Evolutionary conservation across 1,140 invertebrate species (phyloP).

Genomic region (Vanessa tameamea): DNA sequence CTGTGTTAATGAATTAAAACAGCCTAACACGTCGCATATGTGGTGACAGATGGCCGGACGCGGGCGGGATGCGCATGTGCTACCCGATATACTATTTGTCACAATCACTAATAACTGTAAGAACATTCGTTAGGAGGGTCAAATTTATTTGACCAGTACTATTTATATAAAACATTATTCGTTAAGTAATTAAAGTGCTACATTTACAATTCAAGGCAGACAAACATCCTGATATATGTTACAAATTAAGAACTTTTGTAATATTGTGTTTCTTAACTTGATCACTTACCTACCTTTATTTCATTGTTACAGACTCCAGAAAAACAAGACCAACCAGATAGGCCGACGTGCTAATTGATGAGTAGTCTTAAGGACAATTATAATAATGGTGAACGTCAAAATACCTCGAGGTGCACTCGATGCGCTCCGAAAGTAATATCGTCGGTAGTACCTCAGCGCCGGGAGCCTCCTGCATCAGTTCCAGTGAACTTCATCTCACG

Average conservation of each 20-base stretch:
- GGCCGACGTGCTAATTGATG: conserved; percentile 71
- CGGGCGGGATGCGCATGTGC: conserved; percentile 70
- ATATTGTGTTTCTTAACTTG: not conserved
- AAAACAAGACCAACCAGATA: conserved; percentile 77
- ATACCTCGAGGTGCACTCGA: conserved; percentile 58
- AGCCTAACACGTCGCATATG: conserved; percentile 70
- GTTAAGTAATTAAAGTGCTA: conserved; percentile 5
- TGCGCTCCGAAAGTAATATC: conserved; percentile 39
- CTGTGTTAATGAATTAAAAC: conserved; percentile 75
- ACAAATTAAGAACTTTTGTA: too few relatives aligned
- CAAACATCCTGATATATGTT: too few relatives aligned
- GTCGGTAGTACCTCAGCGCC: conserved; percentile 26
- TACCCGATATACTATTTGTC: conserved; percentile 63
- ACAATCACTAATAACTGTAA: conserved; percentile 60
- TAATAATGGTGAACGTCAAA: conserved; percentile 69
- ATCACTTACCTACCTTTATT: conserved; percentile 43
- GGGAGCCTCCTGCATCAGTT: conserved; percentile 54
- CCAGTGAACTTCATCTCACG: conserved; percentile 71
- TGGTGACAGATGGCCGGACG: conserved; percentile 76
- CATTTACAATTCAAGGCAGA: not conserved
- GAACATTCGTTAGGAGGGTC: conserved; percentile 24
- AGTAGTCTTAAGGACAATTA: conserved; percentile 63
- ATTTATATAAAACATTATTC: conserved; percentile 20
- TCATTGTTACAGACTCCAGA: conserved; percentile 79
- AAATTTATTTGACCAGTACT: conserved; percentile 22